Evolutionary conservation across 2,113 vertebrate species (phyloP), one percentile per base, ranked within the genome.

Genomic region (Mus pahari): DNA sequence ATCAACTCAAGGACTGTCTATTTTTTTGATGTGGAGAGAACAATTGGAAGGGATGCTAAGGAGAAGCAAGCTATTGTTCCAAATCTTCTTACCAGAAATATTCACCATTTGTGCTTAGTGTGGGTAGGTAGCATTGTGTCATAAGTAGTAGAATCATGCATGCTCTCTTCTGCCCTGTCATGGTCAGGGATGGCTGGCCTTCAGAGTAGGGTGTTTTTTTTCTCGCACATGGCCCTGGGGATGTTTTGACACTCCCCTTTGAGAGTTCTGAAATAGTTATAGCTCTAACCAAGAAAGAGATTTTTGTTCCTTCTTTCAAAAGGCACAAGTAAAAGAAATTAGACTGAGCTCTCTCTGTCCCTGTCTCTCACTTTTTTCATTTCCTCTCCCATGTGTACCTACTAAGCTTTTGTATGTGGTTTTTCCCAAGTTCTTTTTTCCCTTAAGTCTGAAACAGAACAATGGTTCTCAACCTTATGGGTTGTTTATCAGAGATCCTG

Each of bases 381-480:
- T 39, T 19, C 3, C 0, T 28, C 20, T 2, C 3, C 3, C 7
- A 42, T 31, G 20, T 62, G 0, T 36, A 36, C 24, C 0, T 58
- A 42, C 17, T 73, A 73, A 9, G 4, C 36, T 28, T 68, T 53
- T 17, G 45, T 14, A 7, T 70, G 64, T 33, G 3, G 31, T 24
- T 16, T 64, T 7, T 9, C 33, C 53, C 11, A 28, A 75, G 45
- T 74, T 89, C 16, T 33, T 39, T 73, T 22, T 22, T 5, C 64
- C 64, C 64, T 5, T 66, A 33, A 33, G 28, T 66, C 36, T 73
- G 70, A 73, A 73, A n/a, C 3, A 39, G 36, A 73, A 39, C 17
- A 20, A 16, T n/a, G 8, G 17, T 73, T 73, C 70, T 39, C n/a
- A 73, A 39, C 36, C n/a, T n/a, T n/a, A n/a, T n/a, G n/a, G 36